A percentile compares a stretch with the other conserved stretches of the same genome.
phyloP scores from a whole-genome alignment of 2,888 invertebrate species.

The Psylliodes chrysocephalus region DNA sequence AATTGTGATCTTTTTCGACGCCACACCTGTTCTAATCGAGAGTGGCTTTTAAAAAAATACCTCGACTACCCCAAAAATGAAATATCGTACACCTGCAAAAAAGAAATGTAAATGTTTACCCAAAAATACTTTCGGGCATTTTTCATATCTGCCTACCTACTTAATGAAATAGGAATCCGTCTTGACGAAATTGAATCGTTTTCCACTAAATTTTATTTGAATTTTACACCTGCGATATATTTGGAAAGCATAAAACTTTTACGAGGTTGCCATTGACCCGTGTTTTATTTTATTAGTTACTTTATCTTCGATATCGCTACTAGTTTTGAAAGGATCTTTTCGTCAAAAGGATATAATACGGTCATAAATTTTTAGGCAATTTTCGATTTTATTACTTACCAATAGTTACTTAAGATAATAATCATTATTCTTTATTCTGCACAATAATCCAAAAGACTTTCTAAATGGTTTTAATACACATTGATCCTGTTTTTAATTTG shows the following conservation, averaged over 20 bases:
- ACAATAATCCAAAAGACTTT: neutral
- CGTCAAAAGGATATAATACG: constrained; percentile 19
- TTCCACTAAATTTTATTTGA: constrained; percentile 42
- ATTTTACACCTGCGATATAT: constrained; percentile 47
- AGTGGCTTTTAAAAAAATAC: constrained; percentile 26
- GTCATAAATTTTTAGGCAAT: constrained; percentile 19
- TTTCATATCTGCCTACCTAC: constrained; percentile 38
- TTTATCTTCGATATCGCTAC: constrained; percentile 34
- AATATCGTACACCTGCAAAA: constrained; percentile 50
- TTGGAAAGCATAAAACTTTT: constrained; percentile 44
- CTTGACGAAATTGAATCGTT: constrained; percentile 24
- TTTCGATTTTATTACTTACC: constrained; percentile 16
- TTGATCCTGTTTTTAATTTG: too few relatives aligned
- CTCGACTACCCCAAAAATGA: constrained; percentile 42
- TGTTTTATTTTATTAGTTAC: constrained; percentile 34
- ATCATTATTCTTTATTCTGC: constrained; percentile 3
- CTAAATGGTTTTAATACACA: too few relatives aligned
- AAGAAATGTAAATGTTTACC: constrained; percentile 42
- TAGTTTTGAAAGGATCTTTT: constrained; percentile 30
- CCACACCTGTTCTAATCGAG: constrained; percentile 16
- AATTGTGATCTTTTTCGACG: constrained; percentile 33
- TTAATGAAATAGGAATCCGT: constrained; percentile 15
- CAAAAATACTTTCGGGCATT: constrained; percentile 42
- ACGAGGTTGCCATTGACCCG: constrained; percentile 32
- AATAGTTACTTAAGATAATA: constrained; percentile 7